phyloP scores from a whole-genome alignment of 1,140 invertebrate genomes.

The Drosophila nigromelanica region DNA sequence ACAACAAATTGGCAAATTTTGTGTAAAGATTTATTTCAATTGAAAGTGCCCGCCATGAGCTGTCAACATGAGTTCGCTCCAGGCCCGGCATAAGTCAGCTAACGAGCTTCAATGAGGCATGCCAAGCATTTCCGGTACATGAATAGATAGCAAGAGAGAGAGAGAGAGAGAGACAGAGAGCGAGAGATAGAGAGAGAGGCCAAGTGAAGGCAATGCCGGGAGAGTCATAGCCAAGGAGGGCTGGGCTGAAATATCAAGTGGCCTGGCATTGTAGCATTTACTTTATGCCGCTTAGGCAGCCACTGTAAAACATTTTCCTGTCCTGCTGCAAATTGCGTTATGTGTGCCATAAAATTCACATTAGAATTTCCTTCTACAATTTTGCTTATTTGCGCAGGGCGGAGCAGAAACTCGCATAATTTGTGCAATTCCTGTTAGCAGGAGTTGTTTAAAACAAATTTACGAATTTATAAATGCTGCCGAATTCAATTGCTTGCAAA shows the following conservation, averaged over 20 bases:
- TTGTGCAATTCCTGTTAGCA: constrained; percentile 4
- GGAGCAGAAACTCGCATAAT: constrained; percentile 20
- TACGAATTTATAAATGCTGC: constrained; percentile 5
- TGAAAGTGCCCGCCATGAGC: constrained; percentile 75
- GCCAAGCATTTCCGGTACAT: constrained; percentile 74
- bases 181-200: neutral
- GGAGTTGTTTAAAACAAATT: constrained; percentile 20
- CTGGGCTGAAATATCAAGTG: constrained; percentile 19
- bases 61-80: constrained; percentile 64
- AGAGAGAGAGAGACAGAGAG: neutral
- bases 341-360: constrained; percentile 78
- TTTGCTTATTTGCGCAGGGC: constrained; percentile 13
- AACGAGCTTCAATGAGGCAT: constrained; percentile 80
- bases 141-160: constrained; percentile 16
- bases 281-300: constrained; percentile 4
- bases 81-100: constrained; percentile 63
- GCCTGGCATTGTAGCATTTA: constrained; percentile 38
- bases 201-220: neutral
- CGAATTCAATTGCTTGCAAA: too few relatives aligned
- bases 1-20: constrained; percentile 80
- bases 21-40: constrained; percentile 78
- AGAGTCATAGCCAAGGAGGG: too few relatives aligned
- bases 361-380: constrained; percentile 68
- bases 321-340: constrained; percentile 56
- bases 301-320: constrained; percentile 46